Base-by-base conservation (phyloP, 2,888 invertebrate species). In the Melanophora roralis region DNA sequence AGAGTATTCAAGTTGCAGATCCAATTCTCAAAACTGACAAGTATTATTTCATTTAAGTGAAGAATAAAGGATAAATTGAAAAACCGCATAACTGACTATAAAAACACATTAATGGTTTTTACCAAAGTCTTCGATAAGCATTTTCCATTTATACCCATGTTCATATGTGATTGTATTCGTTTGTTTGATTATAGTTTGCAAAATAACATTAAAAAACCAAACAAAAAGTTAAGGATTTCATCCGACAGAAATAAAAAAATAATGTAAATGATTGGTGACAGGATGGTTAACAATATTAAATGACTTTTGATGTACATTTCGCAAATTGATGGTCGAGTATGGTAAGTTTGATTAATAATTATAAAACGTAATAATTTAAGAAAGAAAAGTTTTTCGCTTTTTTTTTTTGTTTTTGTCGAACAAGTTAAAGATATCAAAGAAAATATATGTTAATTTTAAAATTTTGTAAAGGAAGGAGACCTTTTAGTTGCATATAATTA, bases 11-110 rank as follows among this genome's bases (percentile, higher is more conserved):
- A n/a, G n/a, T n/a, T n/a, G n/a, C n/a, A n/a, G n/a, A n/a, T n/a
- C n/a, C n/a, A n/a, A n/a, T n/a, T n/a, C 73, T 74, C 43, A 16
- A 69, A 40, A 68, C 62, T 73, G 73, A 69, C 73, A 78, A 78
- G 64, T 64, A 40, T 73, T 59, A 73, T 78, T 36, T 57, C 60
- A 40, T 40, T 60, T 60, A 14, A 71, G 34, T 21, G 23, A 40
- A 53, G 38, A 71, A 34, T 14, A 51, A 60, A 60, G 21, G 12
- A 19, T 5, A 19, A 49, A 49, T 23, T 3, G n/a, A 57, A 64
- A 40, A 55, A 45, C 55, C 47, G 47, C 57, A n/a, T n/a, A 65
- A 64, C 38, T 57, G 68, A 3, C 64, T 69, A 67, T n/a, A 69
- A 19, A 55, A 38, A 55, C n/a, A 53, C 36, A 53, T 45, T 14